These are phyloP conservation scores for Triplophysa yarkandensis DNA, from an alignment of 2,797 vertebrate species.

Conservation along the genomic window DNA sequence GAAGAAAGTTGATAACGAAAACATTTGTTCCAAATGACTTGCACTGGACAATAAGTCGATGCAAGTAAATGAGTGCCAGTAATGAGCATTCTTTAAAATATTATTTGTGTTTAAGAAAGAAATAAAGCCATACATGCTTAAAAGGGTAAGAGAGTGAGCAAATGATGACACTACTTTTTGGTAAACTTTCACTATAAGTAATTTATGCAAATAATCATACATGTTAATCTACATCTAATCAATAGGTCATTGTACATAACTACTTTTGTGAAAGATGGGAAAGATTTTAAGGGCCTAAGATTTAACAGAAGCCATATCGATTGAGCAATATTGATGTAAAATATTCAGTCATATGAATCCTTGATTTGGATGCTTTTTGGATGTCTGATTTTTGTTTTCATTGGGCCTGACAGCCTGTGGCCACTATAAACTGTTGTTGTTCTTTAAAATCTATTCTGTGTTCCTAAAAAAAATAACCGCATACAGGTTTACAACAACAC, in stretches of 20 bases:
- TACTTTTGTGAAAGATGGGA: background rate
- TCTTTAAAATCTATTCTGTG: background rate
- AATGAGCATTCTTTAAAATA: too few species aligned
- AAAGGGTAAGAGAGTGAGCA: too few species aligned
- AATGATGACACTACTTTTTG: too few species aligned
- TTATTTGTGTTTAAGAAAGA: too few species aligned
- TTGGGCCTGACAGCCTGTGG: background rate
- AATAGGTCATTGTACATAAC: too few species aligned
- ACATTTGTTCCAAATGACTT: too few species aligned
- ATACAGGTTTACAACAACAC: background rate
- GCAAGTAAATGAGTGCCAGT: too few species aligned
- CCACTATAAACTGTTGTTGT: background rate
- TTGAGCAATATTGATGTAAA: background rate
- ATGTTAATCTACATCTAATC: background rate
- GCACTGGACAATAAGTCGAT: too few species aligned
- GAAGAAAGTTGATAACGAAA: too few species aligned
- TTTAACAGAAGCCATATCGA: background rate
- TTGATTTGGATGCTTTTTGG: background rate
- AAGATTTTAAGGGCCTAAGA: background rate
- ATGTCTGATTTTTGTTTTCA: background rate
- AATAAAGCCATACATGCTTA: too few species aligned
- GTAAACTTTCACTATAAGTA: too few species aligned
- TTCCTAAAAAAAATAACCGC: background rate
- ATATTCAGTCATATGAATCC: background rate
- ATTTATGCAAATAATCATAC: background rate